These are phyloP conservation scores for Gracilinanus agilis DNA, from an alignment of 2,113 vertebrate genomes.

Conservation along the genomic window DNA sequence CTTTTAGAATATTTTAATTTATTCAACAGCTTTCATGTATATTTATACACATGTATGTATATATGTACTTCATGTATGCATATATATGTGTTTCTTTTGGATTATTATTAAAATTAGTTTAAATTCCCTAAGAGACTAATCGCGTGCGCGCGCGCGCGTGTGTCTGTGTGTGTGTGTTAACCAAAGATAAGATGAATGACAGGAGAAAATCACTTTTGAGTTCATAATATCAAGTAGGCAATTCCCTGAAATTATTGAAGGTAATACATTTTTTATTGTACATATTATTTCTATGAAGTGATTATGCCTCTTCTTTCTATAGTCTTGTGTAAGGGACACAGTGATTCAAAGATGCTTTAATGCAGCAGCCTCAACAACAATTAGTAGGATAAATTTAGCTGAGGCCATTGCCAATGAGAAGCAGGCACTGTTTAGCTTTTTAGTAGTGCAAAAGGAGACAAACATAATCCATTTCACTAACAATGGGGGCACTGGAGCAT, in stretches of 20 bases:
- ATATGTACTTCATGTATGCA: background rate
- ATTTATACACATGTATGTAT: background rate
- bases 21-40: background rate
- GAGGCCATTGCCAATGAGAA: background rate
- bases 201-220: background rate
- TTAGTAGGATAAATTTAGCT: background rate
- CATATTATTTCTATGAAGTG: background rate
- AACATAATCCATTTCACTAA: background rate
- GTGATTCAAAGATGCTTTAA: background rate
- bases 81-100: background rate
- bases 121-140: background rate
- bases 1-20: background rate
- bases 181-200: background rate
- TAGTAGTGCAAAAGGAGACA: background rate
- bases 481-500: background rate
- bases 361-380: background rate
- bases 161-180: background rate
- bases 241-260: background rate
- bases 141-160: background rate
- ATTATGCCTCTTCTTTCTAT: background rate
- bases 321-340: background rate
- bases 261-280: background rate
- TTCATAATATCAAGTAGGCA: background rate
- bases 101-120: constrained; percentile 24
- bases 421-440: background rate